Percentiles rank a stretch among this genome's conserved stretches.
These are phyloP conservation scores for Sporophila hypoxantha DNA, from an alignment of 2,113 vertebrate species.

Conservation along the genomic window DNA sequence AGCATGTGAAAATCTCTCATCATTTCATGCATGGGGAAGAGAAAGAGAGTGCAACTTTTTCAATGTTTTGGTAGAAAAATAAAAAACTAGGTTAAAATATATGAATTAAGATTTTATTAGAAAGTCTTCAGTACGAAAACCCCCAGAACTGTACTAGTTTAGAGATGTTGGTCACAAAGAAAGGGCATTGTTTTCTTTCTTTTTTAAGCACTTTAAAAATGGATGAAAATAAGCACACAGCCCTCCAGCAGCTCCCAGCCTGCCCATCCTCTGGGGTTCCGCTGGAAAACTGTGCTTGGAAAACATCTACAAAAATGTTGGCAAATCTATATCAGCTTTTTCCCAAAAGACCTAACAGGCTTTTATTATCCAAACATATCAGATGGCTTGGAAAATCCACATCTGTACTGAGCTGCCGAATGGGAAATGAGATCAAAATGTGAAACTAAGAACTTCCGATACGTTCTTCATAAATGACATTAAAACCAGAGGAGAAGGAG, in stretches of 20 bases:
- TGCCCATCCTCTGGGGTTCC: conserved; percentile 18
- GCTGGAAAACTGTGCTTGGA: conserved; percentile 38
- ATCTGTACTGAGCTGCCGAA: background rate
- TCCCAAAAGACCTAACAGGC: conserved; percentile 15
- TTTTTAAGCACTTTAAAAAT: conserved; percentile 20
- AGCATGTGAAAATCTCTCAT: background rate
- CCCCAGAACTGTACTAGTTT: background rate
- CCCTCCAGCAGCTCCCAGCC: conserved; percentile 19
- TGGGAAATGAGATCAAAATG: conserved; percentile 44
- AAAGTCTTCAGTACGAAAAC: background rate
- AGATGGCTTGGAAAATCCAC: conserved; percentile 52
- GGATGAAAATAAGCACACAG: conserved; percentile 3
- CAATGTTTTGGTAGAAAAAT: background rate
- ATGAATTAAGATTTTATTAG: background rate
- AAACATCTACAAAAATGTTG: conserved; percentile 52
- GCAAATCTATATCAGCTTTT: conserved; percentile 23
- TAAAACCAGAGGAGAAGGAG: background rate
- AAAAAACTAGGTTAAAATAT: background rate
- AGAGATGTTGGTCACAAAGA: background rate
- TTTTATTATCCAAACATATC: conserved; percentile 51
- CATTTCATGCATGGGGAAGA: background rate
- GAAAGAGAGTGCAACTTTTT: background rate
- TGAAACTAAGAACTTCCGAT: conserved; percentile 30
- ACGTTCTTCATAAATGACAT: background rate
- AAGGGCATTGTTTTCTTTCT: background rate